phyloP scores from a whole-genome alignment of 2,888 invertebrate species.

The Coremacera marginata region DNA sequence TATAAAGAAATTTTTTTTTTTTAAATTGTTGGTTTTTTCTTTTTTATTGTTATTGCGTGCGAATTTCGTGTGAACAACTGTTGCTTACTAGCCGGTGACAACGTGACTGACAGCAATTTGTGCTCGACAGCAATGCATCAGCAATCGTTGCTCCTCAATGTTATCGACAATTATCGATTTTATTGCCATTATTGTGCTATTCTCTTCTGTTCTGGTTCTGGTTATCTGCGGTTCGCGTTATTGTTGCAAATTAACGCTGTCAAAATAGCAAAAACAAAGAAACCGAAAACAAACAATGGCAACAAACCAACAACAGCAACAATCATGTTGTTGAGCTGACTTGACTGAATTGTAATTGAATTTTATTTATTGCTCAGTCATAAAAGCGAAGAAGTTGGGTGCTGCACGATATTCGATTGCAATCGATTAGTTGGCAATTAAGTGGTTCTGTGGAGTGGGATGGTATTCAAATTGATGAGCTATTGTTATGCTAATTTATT shows the following conservation, averaged over 20 bases:
- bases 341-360: too few species aligned
- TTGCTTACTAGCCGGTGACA: conserved; percentile 34
- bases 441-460: too few species aligned
- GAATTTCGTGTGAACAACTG: conserved; percentile 28
- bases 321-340: too few species aligned
- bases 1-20: neutral
- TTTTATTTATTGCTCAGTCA: too few species aligned
- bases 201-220: neutral
- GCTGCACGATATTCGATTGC: too few species aligned
- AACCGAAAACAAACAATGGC: too few species aligned
- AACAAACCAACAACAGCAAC: too few species aligned
- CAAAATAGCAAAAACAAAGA: too few species aligned
- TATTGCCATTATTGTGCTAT: conserved; percentile 31
- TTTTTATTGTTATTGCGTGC: conserved; percentile 27
- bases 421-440: too few species aligned
- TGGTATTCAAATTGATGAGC: too few species aligned
- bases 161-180: conserved; percentile 21
- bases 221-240: conserved; percentile 22
- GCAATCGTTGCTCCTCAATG: neutral
- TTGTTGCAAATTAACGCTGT: conserved; percentile 28
- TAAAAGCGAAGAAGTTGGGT: too few species aligned
- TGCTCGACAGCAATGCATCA: neutral
- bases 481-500: too few species aligned
- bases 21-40: conserved; percentile 19
- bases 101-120: conserved; percentile 46